These are phyloP conservation scores for Charadrius vociferus DNA, from an alignment of 2,113 vertebrate species.

Conservation along the genomic window DNA sequence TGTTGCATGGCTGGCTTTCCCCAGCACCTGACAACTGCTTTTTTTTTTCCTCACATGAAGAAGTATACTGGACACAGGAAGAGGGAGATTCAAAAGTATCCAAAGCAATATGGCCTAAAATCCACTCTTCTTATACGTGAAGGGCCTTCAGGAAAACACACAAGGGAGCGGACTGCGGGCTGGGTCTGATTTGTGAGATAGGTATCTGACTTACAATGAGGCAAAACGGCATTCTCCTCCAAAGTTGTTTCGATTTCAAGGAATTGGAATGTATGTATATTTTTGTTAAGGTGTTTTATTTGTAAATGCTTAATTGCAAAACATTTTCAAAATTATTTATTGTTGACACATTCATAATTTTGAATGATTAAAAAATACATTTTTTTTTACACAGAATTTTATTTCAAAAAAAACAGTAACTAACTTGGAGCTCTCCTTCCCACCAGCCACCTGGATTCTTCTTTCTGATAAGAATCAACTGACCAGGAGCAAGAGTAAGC, in stretches of 20 bases:
- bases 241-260: background rate
- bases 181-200: background rate
- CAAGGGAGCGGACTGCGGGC: background rate
- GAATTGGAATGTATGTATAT: background rate
- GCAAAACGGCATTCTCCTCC: background rate
- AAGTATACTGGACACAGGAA: background rate
- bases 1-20: background rate
- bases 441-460: constrained; percentile 99
- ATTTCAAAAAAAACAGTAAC: background rate
- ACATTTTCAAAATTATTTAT: background rate
- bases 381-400: background rate
- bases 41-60: background rate
- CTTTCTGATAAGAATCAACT: constrained; percentile 96
- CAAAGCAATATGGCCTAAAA: background rate
- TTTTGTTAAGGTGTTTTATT: background rate
- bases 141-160: background rate
- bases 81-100: background rate
- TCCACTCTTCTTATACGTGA: background rate
- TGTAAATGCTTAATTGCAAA: background rate
- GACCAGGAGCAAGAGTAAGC: constrained; percentile 94
- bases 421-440: constrained; percentile 97
- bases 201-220: background rate
- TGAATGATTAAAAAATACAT: background rate
- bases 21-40: background rate
- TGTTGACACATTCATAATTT: background rate